Evolutionary conservation across 2,888 invertebrate species (phyloP).

Genomic region (Dryocosmus kuriphilus): DNA sequence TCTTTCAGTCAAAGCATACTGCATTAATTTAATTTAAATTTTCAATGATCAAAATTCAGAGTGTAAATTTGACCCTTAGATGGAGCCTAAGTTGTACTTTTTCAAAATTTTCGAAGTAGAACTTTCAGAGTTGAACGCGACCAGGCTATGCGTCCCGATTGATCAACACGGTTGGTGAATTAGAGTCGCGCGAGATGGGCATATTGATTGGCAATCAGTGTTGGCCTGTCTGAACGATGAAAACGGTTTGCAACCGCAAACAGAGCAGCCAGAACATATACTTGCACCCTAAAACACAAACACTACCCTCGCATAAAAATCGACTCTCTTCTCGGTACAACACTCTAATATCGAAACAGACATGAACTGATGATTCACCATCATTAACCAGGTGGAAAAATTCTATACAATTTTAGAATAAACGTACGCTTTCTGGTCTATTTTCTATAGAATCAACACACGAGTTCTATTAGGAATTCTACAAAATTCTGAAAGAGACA

Average conservation of each 20-base stretch:
- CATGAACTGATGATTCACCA: neutral
- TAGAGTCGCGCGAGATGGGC: constrained; percentile 76
- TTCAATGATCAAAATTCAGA: too few relatives aligned
- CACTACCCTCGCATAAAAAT: constrained; percentile 41
- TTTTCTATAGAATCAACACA: too few relatives aligned
- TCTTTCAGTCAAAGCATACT: too few relatives aligned
- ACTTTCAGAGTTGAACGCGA: constrained; percentile 32
- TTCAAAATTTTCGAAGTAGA: neutral
- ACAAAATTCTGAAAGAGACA: too few relatives aligned
- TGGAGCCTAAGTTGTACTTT: neutral
- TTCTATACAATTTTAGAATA: too few relatives aligned
- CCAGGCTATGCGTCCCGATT: constrained; percentile 71
- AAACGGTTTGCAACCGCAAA: constrained; percentile 70
- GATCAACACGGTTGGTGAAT: constrained; percentile 77
- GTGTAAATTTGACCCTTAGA: too few relatives aligned
- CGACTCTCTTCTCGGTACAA: neutral
- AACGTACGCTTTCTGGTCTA: too few relatives aligned
- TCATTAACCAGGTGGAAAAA: too few relatives aligned
- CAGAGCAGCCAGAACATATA: constrained; percentile 59
- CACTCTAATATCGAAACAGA: neutral
- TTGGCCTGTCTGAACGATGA: constrained; percentile 64
- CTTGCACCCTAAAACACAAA: constrained; percentile 56
- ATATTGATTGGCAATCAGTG: constrained; percentile 78
- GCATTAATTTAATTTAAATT: too few relatives aligned
- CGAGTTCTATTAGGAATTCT: too few relatives aligned